Base-by-base conservation (phyloP, 2,888 invertebrate genomes). In the Mimas tiliae region DNA sequence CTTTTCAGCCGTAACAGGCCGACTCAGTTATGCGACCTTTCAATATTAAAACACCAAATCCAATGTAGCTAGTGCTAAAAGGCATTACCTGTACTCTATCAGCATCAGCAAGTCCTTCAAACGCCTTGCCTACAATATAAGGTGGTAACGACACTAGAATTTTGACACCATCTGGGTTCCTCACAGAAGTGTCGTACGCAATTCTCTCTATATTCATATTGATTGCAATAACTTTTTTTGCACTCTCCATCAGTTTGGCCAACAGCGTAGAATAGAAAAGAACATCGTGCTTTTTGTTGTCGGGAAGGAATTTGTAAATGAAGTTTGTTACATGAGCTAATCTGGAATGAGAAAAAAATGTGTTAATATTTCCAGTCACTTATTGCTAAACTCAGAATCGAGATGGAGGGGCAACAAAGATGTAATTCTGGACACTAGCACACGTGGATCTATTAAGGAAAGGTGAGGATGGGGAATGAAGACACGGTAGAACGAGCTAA, bases 161-260 rank as follows among this genome's bases (percentile, higher is more conserved):
- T 69, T 86, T 78, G 0, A 94, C 74, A 7, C 86, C 93, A 0
- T 79, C 78, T 45, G 91, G 85, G 75, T 94, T 84, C 74, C 89
- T 78, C 83, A 84, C 55, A 74, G 91, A 88, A 1, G 86, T 84
- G 50, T 91, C 84, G 65, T 91, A 91, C 73, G 88, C 79, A 72
- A 92, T 78, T 70, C 90, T 83, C 71, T 94, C 89, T 76, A 94
- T 84, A 68, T 91, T 78, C 77, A 87, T 84, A 74, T 94, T 94
- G 3, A 88, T 87, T 2, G 80, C 71, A 8, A 93, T 79, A 0
- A 92, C 87, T 71, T 77, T 81, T 1, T 86, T 75, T 0, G 90
- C 88, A 1, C 88, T 86, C 68, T 91, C 88, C 48, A 94, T 80
- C 3, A 94, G 72, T 70, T 93, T 91, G 0, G 90, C 79, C 1